These are phyloP conservation scores for Diarsia rubi DNA, from an alignment of 2,888 invertebrate species.

Conservation along the genomic window DNA sequence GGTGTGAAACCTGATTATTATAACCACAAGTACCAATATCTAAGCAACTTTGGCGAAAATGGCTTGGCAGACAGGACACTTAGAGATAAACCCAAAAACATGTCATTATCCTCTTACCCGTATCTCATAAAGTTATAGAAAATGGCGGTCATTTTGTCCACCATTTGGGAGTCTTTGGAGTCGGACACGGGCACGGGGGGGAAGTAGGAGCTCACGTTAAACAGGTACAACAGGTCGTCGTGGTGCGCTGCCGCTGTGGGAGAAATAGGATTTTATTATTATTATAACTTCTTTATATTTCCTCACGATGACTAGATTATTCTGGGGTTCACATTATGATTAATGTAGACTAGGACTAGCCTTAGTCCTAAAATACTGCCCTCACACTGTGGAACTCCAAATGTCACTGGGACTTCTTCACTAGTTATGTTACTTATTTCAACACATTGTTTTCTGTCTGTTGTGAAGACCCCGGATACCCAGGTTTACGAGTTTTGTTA, in stretches of 20 bases:
- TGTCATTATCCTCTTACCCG: conserved; percentile 70
- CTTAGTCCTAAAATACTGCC: not conserved
- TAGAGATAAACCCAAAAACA: not conserved
- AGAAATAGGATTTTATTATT: not conserved
- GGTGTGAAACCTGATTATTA: not conserved
- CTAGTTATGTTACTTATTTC: not conserved
- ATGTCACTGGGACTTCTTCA: not conserved
- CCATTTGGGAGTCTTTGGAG: conserved; percentile 79
- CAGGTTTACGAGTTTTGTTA: too few species aligned
- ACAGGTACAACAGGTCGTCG: conserved; percentile 89
- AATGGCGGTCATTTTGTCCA: conserved; percentile 80
- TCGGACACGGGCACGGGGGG: conserved; percentile 68
- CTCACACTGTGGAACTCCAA: not conserved
- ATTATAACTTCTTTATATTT: too few species aligned
- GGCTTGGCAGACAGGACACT: too few species aligned
- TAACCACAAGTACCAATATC: too few species aligned
- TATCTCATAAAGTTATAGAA: conserved; percentile 85
- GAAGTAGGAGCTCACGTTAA: conserved; percentile 79
- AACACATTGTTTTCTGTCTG: not conserved
- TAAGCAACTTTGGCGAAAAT: not conserved
- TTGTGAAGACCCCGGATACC: too few species aligned
- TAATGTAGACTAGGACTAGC: not conserved
- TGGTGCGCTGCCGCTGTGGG: conserved; percentile 82
- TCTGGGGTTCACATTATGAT: too few species aligned
- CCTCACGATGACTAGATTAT: too few species aligned